A percentile compares a stretch with the other conserved stretches of the same genome.
Evolutionary conservation across 1,140 invertebrate species (phyloP).

Genomic region (Monochamus saltuarius): DNA sequence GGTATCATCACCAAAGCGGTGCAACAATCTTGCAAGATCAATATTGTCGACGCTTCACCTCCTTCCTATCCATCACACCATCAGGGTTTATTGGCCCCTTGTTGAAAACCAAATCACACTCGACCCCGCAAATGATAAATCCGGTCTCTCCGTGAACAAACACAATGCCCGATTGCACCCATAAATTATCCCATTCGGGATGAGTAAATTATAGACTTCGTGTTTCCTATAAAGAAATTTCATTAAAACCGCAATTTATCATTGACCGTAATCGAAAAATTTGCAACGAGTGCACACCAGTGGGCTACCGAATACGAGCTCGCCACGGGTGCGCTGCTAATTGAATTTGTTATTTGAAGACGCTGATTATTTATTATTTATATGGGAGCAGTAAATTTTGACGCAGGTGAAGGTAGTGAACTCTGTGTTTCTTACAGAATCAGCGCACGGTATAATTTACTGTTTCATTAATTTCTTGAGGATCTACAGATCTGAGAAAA

Average conservation of each 20-base stretch:
- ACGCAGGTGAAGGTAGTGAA: neutral
- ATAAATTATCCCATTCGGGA: neutral
- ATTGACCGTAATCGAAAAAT: no score
- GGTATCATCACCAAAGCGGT: no score
- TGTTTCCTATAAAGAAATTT: slow-evolving; percentile 8
- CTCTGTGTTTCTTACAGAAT: neutral
- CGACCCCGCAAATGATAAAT: slow-evolving; percentile 5
- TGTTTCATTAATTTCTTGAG: no score
- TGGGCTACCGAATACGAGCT: no score
- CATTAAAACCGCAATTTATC: slow-evolving; percentile 12
- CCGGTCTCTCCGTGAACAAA: neutral
- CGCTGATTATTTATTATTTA: neutral
- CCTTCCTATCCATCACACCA: neutral
- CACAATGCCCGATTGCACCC: no score
- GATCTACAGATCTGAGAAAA: no score
- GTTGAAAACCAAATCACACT: slow-evolving; percentile 1
- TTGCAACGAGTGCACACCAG: no score
- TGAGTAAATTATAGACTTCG: slow-evolving; percentile 12
- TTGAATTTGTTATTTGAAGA: neutral
- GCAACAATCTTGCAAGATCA: no score
- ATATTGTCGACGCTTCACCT: no score
- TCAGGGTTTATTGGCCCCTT: slow-evolving; percentile 1
- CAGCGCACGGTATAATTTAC: no score
- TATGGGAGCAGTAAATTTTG: neutral
- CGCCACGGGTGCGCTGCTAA: no score